These are phyloP conservation scores for Felis chaus DNA, from an alignment of 2,113 vertebrate species.

Conservation along the genomic window DNA sequence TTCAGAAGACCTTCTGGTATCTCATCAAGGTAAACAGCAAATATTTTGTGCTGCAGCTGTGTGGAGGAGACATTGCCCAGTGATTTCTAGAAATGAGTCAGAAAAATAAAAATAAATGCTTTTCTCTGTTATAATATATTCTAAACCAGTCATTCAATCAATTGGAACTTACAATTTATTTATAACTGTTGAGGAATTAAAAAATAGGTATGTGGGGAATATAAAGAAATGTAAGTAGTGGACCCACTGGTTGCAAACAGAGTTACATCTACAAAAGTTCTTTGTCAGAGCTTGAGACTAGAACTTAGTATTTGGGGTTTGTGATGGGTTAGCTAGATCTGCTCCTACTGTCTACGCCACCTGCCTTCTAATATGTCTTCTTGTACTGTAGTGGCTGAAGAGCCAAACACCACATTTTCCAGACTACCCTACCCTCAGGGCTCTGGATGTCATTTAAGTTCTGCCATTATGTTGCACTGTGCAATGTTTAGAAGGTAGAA, in stretches of 20 bases:
- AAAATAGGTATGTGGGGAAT: background rate
- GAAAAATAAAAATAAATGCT: background rate
- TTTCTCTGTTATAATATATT: background rate
- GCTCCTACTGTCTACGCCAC: background rate
- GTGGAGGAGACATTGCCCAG: background rate
- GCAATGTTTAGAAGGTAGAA: background rate
- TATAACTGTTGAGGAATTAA: background rate
- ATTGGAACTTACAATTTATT: background rate
- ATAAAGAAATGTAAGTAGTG: background rate
- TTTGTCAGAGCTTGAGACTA: background rate
- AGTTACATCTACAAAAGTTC: background rate
- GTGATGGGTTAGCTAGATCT: background rate
- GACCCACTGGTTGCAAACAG: background rate
- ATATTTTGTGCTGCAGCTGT: background rate
- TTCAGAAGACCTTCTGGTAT: conserved; percentile 47
- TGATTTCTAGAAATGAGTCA: conserved; percentile 33
- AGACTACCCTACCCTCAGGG: background rate
- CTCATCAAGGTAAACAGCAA: conserved; percentile 47
- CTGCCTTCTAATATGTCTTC: background rate
- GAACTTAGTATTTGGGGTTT: background rate
- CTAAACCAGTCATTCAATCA: background rate
- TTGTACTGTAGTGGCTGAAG: background rate
- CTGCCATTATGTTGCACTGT: background rate
- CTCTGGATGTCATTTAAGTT: background rate
- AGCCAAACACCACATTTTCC: background rate